These are phyloP conservation scores for Leptodactylus fuscus DNA, from an alignment of 2,113 vertebrate genomes.

Conservation along the genomic window DNA sequence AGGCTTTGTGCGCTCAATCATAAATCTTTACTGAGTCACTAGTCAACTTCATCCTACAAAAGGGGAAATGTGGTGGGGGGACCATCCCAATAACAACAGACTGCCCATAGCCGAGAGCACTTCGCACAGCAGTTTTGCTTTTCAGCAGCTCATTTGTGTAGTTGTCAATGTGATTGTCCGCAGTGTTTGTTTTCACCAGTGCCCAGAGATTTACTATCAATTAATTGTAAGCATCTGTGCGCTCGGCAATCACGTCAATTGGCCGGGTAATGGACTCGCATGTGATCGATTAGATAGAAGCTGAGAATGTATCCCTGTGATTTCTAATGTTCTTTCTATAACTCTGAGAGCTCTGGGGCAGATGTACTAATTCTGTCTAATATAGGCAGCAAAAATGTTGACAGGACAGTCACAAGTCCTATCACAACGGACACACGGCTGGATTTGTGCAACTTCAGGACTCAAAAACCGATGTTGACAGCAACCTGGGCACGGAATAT, in stretches of 20 bases:
- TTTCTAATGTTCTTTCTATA: neutral
- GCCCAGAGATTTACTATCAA: constrained; percentile 4
- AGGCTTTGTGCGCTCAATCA: neutral
- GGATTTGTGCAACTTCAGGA: too few species aligned
- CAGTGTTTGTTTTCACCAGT: constrained; percentile 11
- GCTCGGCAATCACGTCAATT: neutral
- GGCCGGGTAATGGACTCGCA: neutral
- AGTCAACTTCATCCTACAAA: neutral
- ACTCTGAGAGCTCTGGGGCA: too few species aligned
- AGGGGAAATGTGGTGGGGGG: neutral
- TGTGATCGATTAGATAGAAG: neutral
- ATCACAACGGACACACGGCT: too few species aligned
- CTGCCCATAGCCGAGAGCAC: neutral
- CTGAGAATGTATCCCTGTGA: neutral
- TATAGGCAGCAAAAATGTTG: too few species aligned
- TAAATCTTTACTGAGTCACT: neutral
- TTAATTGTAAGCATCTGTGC: constrained; percentile 17
- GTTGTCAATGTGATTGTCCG: neutral
- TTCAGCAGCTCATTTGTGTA: constrained; percentile 14
- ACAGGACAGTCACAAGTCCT: too few species aligned
- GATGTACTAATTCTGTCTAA: too few species aligned
- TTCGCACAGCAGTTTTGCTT: neutral
- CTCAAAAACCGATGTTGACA: too few species aligned
- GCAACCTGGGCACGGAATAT: too few species aligned
- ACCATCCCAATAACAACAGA: neutral